Conservation (phyloP, 2,888 invertebrate genomes). For the Agrochola litura region DNA sequence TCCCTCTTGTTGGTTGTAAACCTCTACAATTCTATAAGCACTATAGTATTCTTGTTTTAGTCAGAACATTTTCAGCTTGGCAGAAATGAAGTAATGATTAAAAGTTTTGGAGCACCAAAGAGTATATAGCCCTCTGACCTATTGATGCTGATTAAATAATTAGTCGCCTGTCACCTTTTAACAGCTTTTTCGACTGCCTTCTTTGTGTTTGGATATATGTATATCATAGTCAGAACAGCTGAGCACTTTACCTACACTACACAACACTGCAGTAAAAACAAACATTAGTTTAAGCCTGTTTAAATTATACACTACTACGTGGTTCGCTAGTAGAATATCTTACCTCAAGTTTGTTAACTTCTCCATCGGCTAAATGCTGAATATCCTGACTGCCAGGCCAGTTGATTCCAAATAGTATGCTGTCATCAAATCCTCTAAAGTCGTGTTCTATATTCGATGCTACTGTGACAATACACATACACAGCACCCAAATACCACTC, state of each 20-base stretch:
- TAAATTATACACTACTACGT: neutral
- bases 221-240: neutral
- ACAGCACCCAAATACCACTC: slow-evolving; percentile 74
- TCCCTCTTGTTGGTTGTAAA: neutral
- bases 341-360: slow-evolving; percentile 74
- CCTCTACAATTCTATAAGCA: too few relatives aligned
- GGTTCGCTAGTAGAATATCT: neutral
- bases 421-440: slow-evolving; percentile 95
- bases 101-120: neutral
- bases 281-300: neutral
- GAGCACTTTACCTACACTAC: neutral
- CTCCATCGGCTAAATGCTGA: slow-evolving; percentile 77
- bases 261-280: neutral
- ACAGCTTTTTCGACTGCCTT: neutral
- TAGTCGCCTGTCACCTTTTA: neutral
- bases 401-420: slow-evolving; percentile 94
- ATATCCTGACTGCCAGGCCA: slow-evolving; percentile 91
- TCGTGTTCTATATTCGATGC: slow-evolving; percentile 89
- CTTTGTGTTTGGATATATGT: neutral
- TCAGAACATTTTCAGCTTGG: neutral
- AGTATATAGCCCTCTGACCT: neutral
- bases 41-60: too few relatives aligned
- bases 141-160: neutral
- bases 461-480: slow-evolving; percentile 72
- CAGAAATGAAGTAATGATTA: neutral